Base-by-base conservation (phyloP, 2,113 vertebrate genomes). In the Eubucco bourcierii region DNA sequence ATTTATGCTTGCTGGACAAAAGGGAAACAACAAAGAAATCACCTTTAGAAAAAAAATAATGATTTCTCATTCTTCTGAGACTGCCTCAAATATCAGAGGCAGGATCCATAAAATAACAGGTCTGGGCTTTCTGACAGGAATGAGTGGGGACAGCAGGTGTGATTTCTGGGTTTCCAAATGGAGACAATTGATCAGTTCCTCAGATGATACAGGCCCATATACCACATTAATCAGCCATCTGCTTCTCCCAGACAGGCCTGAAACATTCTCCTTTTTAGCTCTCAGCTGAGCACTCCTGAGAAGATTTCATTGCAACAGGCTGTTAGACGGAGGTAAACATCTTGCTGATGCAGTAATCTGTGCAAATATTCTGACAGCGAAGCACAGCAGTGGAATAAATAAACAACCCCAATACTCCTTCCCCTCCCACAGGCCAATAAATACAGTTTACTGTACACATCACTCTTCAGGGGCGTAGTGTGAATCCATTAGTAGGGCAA, bases 401-500 rank as follows among this genome's bases (percentile, higher is more conserved):
- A 97, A 97, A 89, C 95, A 94, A 84, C 29, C 52, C 33, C 70
- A 55, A 44, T 66, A 60, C 78, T 68, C 90, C 93, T 89, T 93
- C 59, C 80, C 87, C 87, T 94, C 90, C 21, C 50, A 71, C 46
- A 11, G 12, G 17, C 53, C 93, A 93, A 96, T 98, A 95, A 97
- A 98, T 95, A 84, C 84, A 84, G 93, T 94, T 97, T 96, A 97
- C 97, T 97, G 98, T 98, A 95, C 96, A 87, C 90, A 91, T 92
- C 95, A 34, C 93, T 97, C 88, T 87, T 94, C 53, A 13, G 81
- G 97, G 94, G 95, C 7, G 21, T 75, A 95, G 96, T 93, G 96
- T 97, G 97, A 97, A 95, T 91, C 96, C 97, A 98, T 98, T 98
- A 97, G 97, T 55, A 97, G 96, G 96, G 88, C 96, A 97, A 96